These are phyloP conservation scores for Pararge aegeria DNA, from an alignment of 1,140 invertebrate species.

Conservation along the genomic window DNA sequence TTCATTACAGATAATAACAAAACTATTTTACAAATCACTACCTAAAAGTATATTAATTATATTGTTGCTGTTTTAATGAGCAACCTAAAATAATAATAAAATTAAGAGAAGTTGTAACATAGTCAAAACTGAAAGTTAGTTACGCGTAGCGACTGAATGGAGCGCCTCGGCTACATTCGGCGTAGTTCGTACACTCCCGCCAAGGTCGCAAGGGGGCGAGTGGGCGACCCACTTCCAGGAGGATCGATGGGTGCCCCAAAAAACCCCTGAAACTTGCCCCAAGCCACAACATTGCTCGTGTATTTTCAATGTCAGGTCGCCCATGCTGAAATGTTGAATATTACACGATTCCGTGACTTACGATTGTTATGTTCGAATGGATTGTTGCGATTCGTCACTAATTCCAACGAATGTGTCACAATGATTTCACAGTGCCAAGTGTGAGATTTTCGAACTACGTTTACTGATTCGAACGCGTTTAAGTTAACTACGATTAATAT, in stretches of 20 bases:
- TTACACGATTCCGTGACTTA: slow-evolving; percentile 54
- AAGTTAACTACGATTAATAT: no score
- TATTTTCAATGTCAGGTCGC: slow-evolving; percentile 73
- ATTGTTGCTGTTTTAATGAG: no score
- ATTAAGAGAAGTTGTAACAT: background rate
- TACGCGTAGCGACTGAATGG: slow-evolving; percentile 36
- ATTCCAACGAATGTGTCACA: background rate
- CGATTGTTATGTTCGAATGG: slow-evolving; percentile 5
- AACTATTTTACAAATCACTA: no score
- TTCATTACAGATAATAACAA: no score
- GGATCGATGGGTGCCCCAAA: slow-evolving; percentile 69
- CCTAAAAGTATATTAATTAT: no score
- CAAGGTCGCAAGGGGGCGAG: slow-evolving; percentile 45
- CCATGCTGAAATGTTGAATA: slow-evolving; percentile 43
- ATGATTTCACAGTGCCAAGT: no score
- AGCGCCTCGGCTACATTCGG: slow-evolving; percentile 41
- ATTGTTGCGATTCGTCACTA: background rate
- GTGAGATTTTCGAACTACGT: background rate
- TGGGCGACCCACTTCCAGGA: slow-evolving; percentile 50
- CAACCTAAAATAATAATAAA: no score
- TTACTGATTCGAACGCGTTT: no score
- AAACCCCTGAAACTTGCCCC: slow-evolving; percentile 39
- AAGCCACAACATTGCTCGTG: slow-evolving; percentile 35
- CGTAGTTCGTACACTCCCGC: slow-evolving; percentile 37
- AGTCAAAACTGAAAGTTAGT: background rate